These are phyloP conservation scores for Scolopax rusticola DNA, from an alignment of 2,797 vertebrate genomes.

Conservation along the genomic window DNA sequence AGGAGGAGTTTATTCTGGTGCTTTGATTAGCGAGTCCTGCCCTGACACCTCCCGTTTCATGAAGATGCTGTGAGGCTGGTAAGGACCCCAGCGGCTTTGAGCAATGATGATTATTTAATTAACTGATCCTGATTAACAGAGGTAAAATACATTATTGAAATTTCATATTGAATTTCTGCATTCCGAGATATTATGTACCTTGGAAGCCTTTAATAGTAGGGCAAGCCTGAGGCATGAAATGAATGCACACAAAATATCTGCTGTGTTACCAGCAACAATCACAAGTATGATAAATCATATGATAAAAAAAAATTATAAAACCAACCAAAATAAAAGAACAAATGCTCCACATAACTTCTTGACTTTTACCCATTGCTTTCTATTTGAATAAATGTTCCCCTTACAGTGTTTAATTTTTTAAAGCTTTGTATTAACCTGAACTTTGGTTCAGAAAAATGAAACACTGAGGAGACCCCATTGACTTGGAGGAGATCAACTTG, in stretches of 20 bases:
- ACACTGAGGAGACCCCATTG: rapidly evolving
- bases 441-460: not conserved
- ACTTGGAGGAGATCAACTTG: not conserved
- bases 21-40: not conserved
- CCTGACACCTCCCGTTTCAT: not conserved
- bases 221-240: not conserved
- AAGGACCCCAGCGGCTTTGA: not conserved
- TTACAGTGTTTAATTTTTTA: rapidly evolving
- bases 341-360: rapidly evolving
- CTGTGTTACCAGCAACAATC: not conserved
- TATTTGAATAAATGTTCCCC: rapidly evolving
- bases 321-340: not conserved
- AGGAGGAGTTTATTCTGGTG: not conserved
- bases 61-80: not conserved
- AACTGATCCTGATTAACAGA: not conserved
- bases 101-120: not conserved
- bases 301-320: not conserved
- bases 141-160: not conserved
- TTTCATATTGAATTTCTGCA: not conserved
- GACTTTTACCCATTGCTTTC: not conserved
- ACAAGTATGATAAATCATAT: not conserved
- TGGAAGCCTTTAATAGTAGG: not conserved
- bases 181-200: not conserved
- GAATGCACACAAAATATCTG: not conserved
- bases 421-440: not conserved